Evolutionary conservation across 2,888 invertebrate genomes (phyloP).

Genomic region (Heliconius ismenius): DNA sequence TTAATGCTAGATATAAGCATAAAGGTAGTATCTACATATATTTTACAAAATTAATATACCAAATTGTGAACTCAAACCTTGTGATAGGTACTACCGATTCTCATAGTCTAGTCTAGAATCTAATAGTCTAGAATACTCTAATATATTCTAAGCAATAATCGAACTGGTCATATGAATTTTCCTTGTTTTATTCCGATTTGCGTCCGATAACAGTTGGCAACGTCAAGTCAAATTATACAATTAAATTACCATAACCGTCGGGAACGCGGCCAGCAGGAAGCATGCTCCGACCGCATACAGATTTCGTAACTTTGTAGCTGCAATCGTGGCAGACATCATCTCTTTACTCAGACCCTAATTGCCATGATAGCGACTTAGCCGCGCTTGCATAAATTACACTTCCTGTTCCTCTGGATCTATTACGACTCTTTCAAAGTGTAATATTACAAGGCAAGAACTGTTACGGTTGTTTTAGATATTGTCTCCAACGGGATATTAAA

Average conservation of each 20-base stretch:
- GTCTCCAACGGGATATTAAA: conserved; percentile 37
- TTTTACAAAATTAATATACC: not conserved
- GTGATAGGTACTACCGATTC: conserved; percentile 12
- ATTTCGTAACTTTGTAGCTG: conserved; percentile 51
- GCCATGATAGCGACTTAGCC: conserved; percentile 26
- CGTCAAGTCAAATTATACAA: conserved; percentile 57
- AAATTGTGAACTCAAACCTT: conserved; percentile 20
- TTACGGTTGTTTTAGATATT: conserved; percentile 36
- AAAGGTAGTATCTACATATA: too few species aligned
- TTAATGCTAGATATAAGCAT: too few species aligned
- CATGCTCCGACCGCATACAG: conserved; percentile 64
- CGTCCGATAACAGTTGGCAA: conserved; percentile 39
- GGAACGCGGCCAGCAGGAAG: conserved; percentile 76
- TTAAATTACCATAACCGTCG: conserved; percentile 71
- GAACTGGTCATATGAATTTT: conserved; percentile 35
- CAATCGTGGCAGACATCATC: conserved; percentile 36
- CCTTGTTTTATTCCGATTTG: conserved; percentile 38
- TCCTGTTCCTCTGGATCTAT: conserved; percentile 36
- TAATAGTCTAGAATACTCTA: conserved; percentile 22
- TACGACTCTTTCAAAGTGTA: conserved; percentile 34
- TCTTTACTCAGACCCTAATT: conserved; percentile 28
- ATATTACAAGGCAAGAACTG: conserved; percentile 32
- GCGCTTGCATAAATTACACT: conserved; percentile 35
- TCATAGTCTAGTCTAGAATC: not conserved
- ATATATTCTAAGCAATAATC: conserved; percentile 30